Base-by-base conservation (phyloP, 2,888 invertebrate species). In the Asteroscopus sphinx region DNA sequence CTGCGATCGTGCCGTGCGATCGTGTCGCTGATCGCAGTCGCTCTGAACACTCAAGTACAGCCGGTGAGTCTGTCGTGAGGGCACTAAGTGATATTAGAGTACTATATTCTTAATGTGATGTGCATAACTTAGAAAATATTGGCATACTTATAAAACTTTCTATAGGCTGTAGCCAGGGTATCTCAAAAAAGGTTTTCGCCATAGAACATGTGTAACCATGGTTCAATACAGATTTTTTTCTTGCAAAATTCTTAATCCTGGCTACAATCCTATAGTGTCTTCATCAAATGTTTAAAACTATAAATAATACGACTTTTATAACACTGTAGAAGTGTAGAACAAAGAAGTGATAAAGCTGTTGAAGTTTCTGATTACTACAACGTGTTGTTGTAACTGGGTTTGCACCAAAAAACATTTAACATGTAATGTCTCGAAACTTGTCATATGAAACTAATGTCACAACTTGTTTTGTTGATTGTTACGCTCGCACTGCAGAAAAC, bases 21-120 rank as follows among this genome's bases (percentile, higher is more conserved):
- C 57, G 53, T 60, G 73, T 58, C 66, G 66, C 44, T 45, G 71
- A 53, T 67, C 66, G 62, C 53, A 26, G 32, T 33, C 53, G 63
- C 56, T 59, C 42, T 49, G 66, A 56, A 56, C 70, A 66, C 61
- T 72, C 68, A 76, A 79, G 72, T 71, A 74, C 74, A 76, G 61
- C 53, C 76, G 78, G 70, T 80, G 80, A 80, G 79, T 79, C 60
- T 39, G 60, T 53, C 61, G 77, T 79, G 77, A 71, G 68, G 68
- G 64, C 54, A 59, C 49, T 61, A 60, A 67, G 79, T 77, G 77
- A 77, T 77, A 78, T 73, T 75, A 68, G 60, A 51, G 25, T 37
- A 71, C 45, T 66, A n/a, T 47, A 45, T 32, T 48, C 32, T 44
- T 44, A 47, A 45, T 32, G 54, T 39, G 30, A 48, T 39, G 42